Evolutionary conservation across 2,797 vertebrate species (phyloP), one percentile per base, ranked within the genome.

Genomic region (Novumbra hubbsi): DNA sequence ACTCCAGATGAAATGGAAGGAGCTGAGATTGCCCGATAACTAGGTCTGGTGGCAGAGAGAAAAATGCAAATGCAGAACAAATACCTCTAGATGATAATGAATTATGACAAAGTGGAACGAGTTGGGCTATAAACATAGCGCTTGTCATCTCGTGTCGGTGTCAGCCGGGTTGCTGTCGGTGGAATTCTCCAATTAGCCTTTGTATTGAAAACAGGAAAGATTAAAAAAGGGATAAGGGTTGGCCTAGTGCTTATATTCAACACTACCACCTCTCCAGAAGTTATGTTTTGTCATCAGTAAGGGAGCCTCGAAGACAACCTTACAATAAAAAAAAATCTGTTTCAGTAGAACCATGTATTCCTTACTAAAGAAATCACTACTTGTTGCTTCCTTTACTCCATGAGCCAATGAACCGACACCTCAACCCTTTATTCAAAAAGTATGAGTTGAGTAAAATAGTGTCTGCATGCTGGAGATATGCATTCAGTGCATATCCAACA

Each of bases 81-180:
- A 24, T 5, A 32, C 14, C 21, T n/a, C 21, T 19, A 4, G 72
- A 82, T 12, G 21, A 52, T 79, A 76, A 76, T 76, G 66, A 32
- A 41, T 81, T 76, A 17, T 62, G 77, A 85, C 76, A 68, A 78
- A 78, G 72, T 67, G 78, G 70, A 74, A 48, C 64, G 74, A 45
- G 17, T 27, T 19, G 5, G 5, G n/a, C 55, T 55, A 32, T 55
- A 76, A 79, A 78, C 67, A 63, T 57, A 49, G 55, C 32, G 41
- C 66, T 68, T 70, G 65, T 77, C 80, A 75, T 74, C 21, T 67
- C 68, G 16, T 72, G 52, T 81, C 45, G 57, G 68, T 71, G 72
- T 50, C 66, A 74, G 63, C 17, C 16, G 9, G 62, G 68, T 66
- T 45, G n/a, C 71, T 73, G 62, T 64, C 38, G 62, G 60, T 28